Evolutionary conservation across 2,113 vertebrate genomes (phyloP).

Genomic region (Harpagus bidentatus): DNA sequence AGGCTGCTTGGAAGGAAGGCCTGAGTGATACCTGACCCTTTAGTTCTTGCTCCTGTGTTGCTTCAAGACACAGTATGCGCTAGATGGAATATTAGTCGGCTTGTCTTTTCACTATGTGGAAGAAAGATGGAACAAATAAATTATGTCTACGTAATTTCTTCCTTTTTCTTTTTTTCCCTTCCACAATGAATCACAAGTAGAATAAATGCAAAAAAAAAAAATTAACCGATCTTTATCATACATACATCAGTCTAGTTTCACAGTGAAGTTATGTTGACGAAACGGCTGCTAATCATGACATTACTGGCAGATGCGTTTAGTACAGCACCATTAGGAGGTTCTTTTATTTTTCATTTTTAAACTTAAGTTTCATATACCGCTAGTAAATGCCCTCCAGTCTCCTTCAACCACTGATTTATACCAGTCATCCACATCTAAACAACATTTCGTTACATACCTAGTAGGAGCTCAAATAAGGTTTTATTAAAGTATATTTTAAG

Average conservation of each 20-base stretch:
- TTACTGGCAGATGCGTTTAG: background rate
- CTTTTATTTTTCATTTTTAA: background rate
- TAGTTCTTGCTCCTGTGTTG: background rate
- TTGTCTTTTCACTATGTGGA: background rate
- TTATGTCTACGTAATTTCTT: background rate
- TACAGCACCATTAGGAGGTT: background rate
- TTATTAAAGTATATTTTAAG: background rate
- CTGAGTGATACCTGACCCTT: background rate
- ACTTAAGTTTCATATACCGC: background rate
- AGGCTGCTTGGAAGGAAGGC: background rate
- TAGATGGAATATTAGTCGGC: background rate
- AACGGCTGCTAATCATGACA: background rate
- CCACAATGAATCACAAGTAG: background rate
- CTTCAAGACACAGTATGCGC: background rate
- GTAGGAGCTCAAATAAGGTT: background rate
- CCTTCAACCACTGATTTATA: background rate
- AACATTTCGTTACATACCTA: background rate
- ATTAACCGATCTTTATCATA: background rate
- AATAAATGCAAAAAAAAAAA: background rate
- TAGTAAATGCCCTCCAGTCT: background rate
- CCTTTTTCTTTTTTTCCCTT: background rate
- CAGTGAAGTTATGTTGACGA: background rate
- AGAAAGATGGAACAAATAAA: background rate
- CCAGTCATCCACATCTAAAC: background rate
- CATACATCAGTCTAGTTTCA: rapidly evolving